Base-by-base conservation (phyloP, 2,888 invertebrate species). In the Rhodophaea formosa region DNA sequence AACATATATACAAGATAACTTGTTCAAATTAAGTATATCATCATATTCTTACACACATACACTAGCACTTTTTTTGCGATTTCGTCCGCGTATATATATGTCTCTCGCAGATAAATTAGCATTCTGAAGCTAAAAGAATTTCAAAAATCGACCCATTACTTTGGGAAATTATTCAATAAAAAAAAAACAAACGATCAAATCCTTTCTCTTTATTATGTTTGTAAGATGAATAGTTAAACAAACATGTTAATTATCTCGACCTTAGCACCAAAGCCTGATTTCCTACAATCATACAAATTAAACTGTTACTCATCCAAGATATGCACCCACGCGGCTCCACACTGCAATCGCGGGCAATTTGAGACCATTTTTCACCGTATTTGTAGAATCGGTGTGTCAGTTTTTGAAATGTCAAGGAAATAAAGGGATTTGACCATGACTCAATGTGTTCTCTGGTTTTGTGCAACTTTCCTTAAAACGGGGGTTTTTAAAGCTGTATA, bases 401-500 rank as follows among this genome's bases (percentile, higher is more conserved):
- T 23, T 46, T 30, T 58, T 49, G 42, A 58, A 58, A 58, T 58
- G 58, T 53, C 58, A 58, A 58, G 58, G 58, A 15, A 53, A 51
- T 49, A 54, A 30, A 35, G 35, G 51, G 43, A 58, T 15, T 49
- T 29, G 42, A 53, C 39, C 56, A 49, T 58, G 58, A 44, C 54
- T 54, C 30, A 58, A 35, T 45, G 16, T 16, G 29, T 53, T 16
- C 16, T 12, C 10, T 23, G 12, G 32, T 16, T 52, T 32, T 42
- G 10, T 39, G 16, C 35, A 42, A 42, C n/a, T 53, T 53, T 42
- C 53, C 53, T 39, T 53, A 23, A 53, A 53, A 42, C 23, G 10
- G 10, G 16, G 46, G 23, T 42, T 53, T 52, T 15, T 10, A 14
- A n/a, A 6, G 23, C 23, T 23, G 8, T 3, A 35, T 39, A 39